These are phyloP conservation scores for Ennomos erosarius DNA, from an alignment of 2,888 invertebrate species.

Conservation along the genomic window DNA sequence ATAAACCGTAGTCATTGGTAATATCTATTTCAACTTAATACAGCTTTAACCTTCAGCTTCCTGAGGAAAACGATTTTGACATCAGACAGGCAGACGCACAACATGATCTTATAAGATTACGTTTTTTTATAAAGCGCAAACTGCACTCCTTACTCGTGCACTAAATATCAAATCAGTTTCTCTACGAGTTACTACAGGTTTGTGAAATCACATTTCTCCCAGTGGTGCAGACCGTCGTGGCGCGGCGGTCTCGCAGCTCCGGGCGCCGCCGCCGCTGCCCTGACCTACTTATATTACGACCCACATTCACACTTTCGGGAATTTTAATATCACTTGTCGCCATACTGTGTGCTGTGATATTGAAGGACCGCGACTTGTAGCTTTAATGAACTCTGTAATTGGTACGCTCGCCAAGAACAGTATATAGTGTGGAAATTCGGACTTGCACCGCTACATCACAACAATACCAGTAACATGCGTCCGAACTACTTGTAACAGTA, in stretches of 20 bases:
- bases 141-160: too few relatives aligned
- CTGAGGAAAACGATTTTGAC: too few relatives aligned
- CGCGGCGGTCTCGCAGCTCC: conserved; percentile 28
- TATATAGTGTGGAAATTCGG: too few relatives aligned
- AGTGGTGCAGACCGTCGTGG: conserved; percentile 19
- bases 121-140: too few relatives aligned
- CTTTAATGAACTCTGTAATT: conserved; percentile 19
- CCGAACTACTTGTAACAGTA: too few relatives aligned
- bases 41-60: too few relatives aligned
- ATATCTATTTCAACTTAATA: too few relatives aligned
- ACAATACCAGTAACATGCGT: too few relatives aligned
- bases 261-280: conserved; percentile 45
- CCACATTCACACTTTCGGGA: conserved; percentile 59
- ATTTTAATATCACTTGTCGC: conserved; percentile 41
- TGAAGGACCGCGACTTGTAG: conserved; percentile 14
- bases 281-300: conserved; percentile 73
- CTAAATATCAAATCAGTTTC: conserved; percentile 31
- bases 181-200: conserved; percentile 32
- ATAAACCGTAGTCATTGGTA: too few relatives aligned
- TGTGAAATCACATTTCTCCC: conserved; percentile 32
- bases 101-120: too few relatives aligned
- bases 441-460: too few relatives aligned
- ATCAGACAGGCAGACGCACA: too few relatives aligned
- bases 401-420: conserved; percentile 21
- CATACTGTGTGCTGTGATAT: conserved; percentile 34